These are phyloP conservation scores for Solen grandis DNA, from an alignment of 1,140 invertebrate species.

Conservation along the genomic window DNA sequence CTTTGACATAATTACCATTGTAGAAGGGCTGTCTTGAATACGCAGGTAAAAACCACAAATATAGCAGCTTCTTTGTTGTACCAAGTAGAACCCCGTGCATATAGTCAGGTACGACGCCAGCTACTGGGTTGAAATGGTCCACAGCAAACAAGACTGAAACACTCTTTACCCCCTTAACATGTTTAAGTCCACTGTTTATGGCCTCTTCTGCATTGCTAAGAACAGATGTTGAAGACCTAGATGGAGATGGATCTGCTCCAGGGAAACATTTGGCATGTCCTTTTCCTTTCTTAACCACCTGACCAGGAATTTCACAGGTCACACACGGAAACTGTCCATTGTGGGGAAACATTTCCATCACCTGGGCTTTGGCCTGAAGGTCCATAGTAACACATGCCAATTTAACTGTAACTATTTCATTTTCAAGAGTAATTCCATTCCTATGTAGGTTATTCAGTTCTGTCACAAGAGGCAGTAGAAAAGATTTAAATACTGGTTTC, in stretches of 20 bases:
- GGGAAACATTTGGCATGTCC: not conserved
- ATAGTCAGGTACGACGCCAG: constrained; percentile 41
- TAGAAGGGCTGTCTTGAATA: constrained; percentile 25
- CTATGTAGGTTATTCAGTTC: constrained; percentile 6
- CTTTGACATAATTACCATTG: constrained; percentile 18
- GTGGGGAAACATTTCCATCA: constrained; percentile 18
- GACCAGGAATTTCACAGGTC: constrained; percentile 19
- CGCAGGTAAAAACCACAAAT: not conserved
- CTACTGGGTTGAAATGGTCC: constrained; percentile 27
- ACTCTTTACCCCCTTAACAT: constrained; percentile 3
- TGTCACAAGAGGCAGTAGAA: constrained; percentile 14
- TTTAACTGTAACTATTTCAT: constrained; percentile 9
- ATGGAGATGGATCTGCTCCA: not conserved
- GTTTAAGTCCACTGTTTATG: not conserved
- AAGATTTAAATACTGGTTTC: constrained; percentile 30
- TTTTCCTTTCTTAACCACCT: not conserved
- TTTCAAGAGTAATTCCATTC: no score
- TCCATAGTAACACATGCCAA: constrained; percentile 5
- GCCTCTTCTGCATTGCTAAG: not conserved
- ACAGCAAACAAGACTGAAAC: constrained; percentile 8
- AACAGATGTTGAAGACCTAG: constrained; percentile 2
- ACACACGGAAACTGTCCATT: constrained; percentile 25
- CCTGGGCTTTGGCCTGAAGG: constrained; percentile 19
- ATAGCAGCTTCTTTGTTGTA: constrained; percentile 19
- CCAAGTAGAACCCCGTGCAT: constrained; percentile 50